phyloP scores from a whole-genome alignment of 2,113 vertebrate species.

The Arothron firmamentum region DNA sequence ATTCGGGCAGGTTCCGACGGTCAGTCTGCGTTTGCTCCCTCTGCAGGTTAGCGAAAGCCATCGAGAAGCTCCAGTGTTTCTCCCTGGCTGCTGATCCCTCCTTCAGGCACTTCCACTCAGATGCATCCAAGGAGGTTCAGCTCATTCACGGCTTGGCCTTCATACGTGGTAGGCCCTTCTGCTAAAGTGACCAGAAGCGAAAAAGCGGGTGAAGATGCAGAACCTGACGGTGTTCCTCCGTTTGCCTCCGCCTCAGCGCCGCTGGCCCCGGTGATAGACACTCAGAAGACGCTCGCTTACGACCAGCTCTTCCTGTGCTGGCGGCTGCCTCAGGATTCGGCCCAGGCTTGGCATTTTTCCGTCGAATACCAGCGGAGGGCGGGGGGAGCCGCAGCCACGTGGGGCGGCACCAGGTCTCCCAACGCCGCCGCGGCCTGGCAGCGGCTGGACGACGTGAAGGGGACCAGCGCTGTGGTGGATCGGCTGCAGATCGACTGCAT shows the following conservation, averaged over 20 bases:
- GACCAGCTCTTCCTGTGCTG: constrained; percentile 96
- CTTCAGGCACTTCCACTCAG: constrained; percentile 87
- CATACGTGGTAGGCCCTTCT: constrained; percentile 77
- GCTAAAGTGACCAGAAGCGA: background rate
- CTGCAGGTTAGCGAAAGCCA: constrained; percentile 83
- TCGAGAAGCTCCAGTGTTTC: constrained; percentile 88
- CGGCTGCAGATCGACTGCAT: constrained; percentile 88
- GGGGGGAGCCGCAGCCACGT: constrained; percentile 72
- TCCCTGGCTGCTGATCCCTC: constrained; percentile 81
- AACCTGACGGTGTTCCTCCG: background rate
- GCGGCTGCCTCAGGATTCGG: constrained; percentile 91
- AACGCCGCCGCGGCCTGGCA: constrained; percentile 82
- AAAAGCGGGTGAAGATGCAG: background rate
- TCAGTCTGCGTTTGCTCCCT: background rate
- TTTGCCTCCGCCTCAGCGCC: constrained; percentile 74
- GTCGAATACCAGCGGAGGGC: constrained; percentile 89
- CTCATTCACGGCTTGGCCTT: constrained; percentile 84
- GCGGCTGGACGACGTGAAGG: constrained; percentile 85
- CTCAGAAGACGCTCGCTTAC: constrained; percentile 93
- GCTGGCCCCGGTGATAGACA: constrained; percentile 92
- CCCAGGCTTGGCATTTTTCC: constrained; percentile 92
- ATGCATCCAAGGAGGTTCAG: constrained; percentile 85
- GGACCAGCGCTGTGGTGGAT: constrained; percentile 86
- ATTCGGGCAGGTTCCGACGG: background rate
- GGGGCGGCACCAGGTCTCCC: constrained; percentile 82